Evolutionary conservation across 2,888 invertebrate genomes (phyloP).

Genomic region (Leucophenga montana): DNA sequence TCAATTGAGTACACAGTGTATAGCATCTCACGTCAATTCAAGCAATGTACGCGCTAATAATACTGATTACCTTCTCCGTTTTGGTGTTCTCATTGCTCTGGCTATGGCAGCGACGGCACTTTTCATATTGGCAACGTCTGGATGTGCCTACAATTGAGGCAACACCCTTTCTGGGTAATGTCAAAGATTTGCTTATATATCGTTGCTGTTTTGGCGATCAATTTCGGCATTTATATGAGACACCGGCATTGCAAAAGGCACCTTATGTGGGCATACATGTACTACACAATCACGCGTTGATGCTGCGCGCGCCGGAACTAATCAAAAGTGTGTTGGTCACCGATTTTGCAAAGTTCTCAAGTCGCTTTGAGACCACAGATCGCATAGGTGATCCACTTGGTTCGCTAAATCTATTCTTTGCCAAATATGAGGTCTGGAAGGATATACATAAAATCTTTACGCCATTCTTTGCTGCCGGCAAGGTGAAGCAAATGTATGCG

Average conservation of each 20-base stretch:
- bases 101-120: conserved; percentile 68
- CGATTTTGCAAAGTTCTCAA: conserved; percentile 72
- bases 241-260: conserved; percentile 40
- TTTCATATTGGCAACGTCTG: conserved; percentile 60
- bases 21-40: neutral
- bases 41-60: neutral
- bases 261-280: conserved; percentile 71
- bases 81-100: conserved; percentile 35
- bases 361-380: conserved; percentile 62
- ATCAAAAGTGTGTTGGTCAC: conserved; percentile 73
- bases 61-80: neutral
- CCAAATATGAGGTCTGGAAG: conserved; percentile 73
- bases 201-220: conserved; percentile 64
- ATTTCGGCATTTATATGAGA: conserved; percentile 67
- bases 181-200: conserved; percentile 64
- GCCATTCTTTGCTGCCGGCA: conserved; percentile 72
- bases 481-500: conserved; percentile 68
- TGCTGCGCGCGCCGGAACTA: conserved; percentile 73
- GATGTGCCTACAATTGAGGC: conserved; percentile 65
- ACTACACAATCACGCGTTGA: conserved; percentile 72
- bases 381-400: conserved; percentile 70
- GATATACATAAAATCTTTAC: conserved; percentile 70
- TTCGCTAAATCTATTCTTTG: conserved; percentile 71
- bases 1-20: neutral
- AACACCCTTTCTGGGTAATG: conserved; percentile 71